Evolutionary conservation across 2,888 invertebrate species (phyloP).

Genomic region (Diaphora mendica): DNA sequence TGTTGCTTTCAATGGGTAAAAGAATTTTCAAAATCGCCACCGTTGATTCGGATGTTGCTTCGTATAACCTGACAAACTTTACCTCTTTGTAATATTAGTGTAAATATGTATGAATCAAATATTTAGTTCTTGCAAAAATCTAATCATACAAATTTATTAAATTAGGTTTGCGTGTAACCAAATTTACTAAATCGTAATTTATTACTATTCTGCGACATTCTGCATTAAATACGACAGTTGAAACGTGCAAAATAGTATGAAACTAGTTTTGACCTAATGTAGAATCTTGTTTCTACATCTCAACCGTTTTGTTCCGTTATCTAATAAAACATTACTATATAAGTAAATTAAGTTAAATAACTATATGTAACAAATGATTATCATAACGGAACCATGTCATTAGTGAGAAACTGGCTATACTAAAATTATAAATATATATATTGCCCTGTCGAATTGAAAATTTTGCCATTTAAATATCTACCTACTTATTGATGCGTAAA

Average conservation of each 20-base stretch:
- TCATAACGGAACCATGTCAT: background rate
- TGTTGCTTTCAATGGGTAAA: too few relatives aligned
- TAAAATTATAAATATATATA: background rate
- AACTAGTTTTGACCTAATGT: too few relatives aligned
- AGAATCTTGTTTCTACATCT: background rate
- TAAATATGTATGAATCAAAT: too few relatives aligned
- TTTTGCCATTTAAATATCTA: background rate
- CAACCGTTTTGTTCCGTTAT: background rate
- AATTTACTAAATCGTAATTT: too few relatives aligned
- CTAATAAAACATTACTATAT: background rate
- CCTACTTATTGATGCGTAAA: too few relatives aligned
- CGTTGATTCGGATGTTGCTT: too few relatives aligned
- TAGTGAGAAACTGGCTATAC: background rate
- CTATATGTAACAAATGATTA: background rate
- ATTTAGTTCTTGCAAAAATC: too few relatives aligned
- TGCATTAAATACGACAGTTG: too few relatives aligned
- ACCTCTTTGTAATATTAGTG: too few relatives aligned
- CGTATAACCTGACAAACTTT: too few relatives aligned
- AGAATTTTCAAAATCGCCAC: too few relatives aligned
- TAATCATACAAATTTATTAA: background rate
- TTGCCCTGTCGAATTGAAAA: background rate
- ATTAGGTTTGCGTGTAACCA: background rate
- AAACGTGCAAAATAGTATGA: background rate
- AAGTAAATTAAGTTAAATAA: background rate
- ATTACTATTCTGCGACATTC: too few relatives aligned